Conservation (phyloP, 2,888 invertebrate genomes). For the Drosophila mimetica region DNA sequence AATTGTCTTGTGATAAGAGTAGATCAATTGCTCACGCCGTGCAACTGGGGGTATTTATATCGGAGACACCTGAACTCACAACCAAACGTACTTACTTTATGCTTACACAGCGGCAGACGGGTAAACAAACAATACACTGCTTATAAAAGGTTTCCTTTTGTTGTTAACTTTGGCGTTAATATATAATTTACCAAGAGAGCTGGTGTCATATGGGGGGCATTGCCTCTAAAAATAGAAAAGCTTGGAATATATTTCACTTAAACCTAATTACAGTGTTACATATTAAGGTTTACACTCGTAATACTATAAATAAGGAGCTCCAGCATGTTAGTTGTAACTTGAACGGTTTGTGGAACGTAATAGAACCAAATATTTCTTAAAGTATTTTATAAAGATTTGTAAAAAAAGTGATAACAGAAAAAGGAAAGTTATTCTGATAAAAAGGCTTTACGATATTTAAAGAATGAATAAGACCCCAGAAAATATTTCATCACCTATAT, state of each 20-base stretch:
- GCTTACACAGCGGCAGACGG: slow-evolving; percentile 19
- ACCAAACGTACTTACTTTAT: background rate
- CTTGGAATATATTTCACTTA: background rate
- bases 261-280: too few relatives aligned
- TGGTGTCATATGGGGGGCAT: background rate
- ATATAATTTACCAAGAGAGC: background rate
- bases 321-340: too few relatives aligned
- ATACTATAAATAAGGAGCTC: background rate
- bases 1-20: slow-evolving; percentile 38
- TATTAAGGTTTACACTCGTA: background rate
- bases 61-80: slow-evolving; percentile 27
- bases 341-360: too few relatives aligned
- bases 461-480: background rate
- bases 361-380: too few relatives aligned
- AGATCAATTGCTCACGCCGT: slow-evolving; percentile 32
- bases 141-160: background rate
- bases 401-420: too few relatives aligned
- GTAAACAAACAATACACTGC: slow-evolving; percentile 28
- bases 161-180: slow-evolving; percentile 1
- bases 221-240: background rate
- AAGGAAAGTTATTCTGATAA: too few relatives aligned
- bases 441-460: background rate
- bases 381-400: too few relatives aligned
- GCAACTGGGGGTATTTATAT: slow-evolving; percentile 27
- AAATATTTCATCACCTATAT: slow-evolving; percentile 6